Evolutionary conservation across 2,113 vertebrate species (phyloP), one percentile per base, ranked within the genome.

Genomic region (Panthera leo): DNA sequence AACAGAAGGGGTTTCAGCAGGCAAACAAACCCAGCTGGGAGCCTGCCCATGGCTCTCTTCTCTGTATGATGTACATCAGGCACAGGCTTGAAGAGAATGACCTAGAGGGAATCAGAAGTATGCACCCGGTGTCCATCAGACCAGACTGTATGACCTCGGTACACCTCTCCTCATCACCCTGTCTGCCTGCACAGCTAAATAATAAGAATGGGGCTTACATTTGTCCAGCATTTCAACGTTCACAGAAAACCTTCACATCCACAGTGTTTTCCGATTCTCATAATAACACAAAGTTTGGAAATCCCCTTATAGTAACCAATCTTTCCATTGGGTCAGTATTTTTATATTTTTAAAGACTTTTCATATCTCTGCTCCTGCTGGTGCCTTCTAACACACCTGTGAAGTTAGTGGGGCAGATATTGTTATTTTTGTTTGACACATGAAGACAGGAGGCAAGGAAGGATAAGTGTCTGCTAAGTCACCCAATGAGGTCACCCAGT

Each of bases 11-110:
- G 84, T 85, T 97, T 85, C n/a, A 21, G 31, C 27, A 92, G 94
- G 70, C 84, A 96, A 92, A 94, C 68, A 85, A 86, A 89, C 79
- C 85, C 96, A 96, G 92, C 96, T 39, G 90, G 94, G 87, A 39
- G 85, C 29, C 84, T 48, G 58, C 70, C 51, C 48, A 25, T 0
- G 5, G 51, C 76, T 7, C 21, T 63, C 21, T 2, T n/a, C 85
- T 39, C 63, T 12, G 61, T 15, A 55, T 2, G 39, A 19, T 5
- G 7, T 3, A 23, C 6, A 3, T 12, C 10, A 42, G 92, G 58
- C 34, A 18, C 39, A n/a, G 51, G 14, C 39, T 5, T 0, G 0
- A n/a, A 8, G 51, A 18, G 16, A 31, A 36, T 1, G 16, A 31
- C n/a, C 5, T 16, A 2, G 21, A 16, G 90, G 21, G 51, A 65